These are phyloP conservation scores for Intellagama lesueurii DNA, from an alignment of 2,797 vertebrate species.

Conservation along the genomic window DNA sequence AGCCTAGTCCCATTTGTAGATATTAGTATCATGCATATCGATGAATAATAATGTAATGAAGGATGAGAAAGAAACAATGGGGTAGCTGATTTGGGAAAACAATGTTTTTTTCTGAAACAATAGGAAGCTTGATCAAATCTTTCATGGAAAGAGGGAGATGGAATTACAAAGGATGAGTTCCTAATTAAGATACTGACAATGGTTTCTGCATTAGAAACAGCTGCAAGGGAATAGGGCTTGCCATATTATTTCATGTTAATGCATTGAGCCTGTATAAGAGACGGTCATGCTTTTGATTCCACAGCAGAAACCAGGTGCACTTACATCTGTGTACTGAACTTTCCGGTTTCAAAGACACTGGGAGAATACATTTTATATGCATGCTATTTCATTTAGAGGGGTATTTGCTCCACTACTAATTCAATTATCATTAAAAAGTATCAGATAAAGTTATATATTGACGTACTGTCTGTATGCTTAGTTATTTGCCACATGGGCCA, in stretches of 20 bases:
- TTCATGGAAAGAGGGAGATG: constrained; percentile 58
- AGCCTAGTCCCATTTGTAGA: constrained; percentile 58
- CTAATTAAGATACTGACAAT: constrained; percentile 68
- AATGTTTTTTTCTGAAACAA: constrained; percentile 68
- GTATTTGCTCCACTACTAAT: constrained; percentile 36
- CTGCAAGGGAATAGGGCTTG: constrained; percentile 57
- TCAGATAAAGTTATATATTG: constrained; percentile 45
- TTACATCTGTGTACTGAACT: constrained; percentile 74
- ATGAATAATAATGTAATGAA: constrained; percentile 69
- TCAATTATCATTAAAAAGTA: constrained; percentile 62
- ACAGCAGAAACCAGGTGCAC: constrained; percentile 77
- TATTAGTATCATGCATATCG: constrained; percentile 59
- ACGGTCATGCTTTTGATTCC: constrained; percentile 68
- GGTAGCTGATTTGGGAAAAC: constrained; percentile 67
- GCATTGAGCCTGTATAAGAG: constrained; percentile 58
- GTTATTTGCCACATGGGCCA: constrained; percentile 42
- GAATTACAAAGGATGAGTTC: constrained; percentile 64
- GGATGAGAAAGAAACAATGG: constrained; percentile 67
- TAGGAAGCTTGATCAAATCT: constrained; percentile 70
- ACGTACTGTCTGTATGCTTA: constrained; percentile 28
- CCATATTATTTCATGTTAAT: constrained; percentile 63
- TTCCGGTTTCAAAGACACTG: constrained; percentile 65
- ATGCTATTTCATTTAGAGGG: constrained; percentile 56
- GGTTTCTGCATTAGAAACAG: constrained; percentile 65
- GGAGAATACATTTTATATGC: constrained; percentile 61